Conservation (phyloP, 2,113 vertebrate genomes). For the Aphelocoma coerulescens region DNA sequence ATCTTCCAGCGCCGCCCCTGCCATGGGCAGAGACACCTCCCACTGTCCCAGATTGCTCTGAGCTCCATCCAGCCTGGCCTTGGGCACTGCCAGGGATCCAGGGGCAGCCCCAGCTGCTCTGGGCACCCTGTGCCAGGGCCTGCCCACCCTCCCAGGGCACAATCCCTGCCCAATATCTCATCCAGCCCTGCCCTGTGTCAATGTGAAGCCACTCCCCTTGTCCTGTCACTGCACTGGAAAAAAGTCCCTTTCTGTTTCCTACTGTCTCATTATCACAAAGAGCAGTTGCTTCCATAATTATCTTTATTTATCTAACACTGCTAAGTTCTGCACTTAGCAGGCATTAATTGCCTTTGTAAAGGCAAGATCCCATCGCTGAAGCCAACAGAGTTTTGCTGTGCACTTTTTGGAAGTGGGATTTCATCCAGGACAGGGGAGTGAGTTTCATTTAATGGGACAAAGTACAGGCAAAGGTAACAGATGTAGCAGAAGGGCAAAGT, state of each 20-base stretch:
- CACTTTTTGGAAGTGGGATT: neutral
- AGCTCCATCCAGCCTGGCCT: neutral
- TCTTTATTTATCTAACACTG: neutral
- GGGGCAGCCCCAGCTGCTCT: neutral
- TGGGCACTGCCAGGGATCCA: neutral
- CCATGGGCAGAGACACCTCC: neutral
- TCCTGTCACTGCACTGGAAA: neutral
- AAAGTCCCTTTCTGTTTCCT: neutral
- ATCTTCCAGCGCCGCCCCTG: neutral
- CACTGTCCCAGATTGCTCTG: rapidly evolving
- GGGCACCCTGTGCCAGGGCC: neutral
- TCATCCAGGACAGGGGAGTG: neutral
- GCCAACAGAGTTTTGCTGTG: neutral
- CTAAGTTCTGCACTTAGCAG: neutral
- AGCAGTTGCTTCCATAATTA: neutral
- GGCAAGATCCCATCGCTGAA: rapidly evolving
- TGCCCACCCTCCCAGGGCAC: neutral
- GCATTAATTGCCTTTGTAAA: neutral
- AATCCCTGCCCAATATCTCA: neutral
- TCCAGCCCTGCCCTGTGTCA: neutral
- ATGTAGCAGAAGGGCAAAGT: neutral
- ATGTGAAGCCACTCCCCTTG: neutral
- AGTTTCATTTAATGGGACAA: neutral
- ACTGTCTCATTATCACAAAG: neutral
- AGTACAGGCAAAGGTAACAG: neutral